These are phyloP conservation scores for Syrrhaptes paradoxus DNA, from an alignment of 2,113 vertebrate species.

Conservation along the genomic window DNA sequence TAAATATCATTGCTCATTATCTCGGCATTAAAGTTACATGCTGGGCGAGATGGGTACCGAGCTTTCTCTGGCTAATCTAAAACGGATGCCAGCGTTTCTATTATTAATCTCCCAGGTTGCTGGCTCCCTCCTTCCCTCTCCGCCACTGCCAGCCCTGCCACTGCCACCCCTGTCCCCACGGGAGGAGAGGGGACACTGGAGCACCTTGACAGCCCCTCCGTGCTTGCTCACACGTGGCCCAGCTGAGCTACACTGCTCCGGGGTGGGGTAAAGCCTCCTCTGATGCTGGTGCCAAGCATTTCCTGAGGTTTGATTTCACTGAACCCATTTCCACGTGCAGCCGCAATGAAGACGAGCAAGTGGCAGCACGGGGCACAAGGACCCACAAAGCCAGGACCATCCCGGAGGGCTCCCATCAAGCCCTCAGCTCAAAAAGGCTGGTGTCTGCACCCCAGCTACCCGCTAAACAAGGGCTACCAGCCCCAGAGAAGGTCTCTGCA, in stretches of 20 bases:
- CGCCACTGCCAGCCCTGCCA: background rate
- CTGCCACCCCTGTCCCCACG: background rate
- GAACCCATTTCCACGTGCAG: background rate
- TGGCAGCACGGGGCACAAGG: fast-evolving
- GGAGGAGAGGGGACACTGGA: background rate
- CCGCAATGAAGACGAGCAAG: fast-evolving
- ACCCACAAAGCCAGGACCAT: background rate
- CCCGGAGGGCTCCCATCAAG: background rate
- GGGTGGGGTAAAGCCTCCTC: background rate
- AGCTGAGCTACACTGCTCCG: fast-evolving
- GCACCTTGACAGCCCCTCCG: background rate
- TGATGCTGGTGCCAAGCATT: fast-evolving
- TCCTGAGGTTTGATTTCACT: background rate
- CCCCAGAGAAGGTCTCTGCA: background rate
- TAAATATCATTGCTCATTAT: constrained; percentile 66
- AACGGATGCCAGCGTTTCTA: constrained; percentile 47
- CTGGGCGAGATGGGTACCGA: constrained; percentile 44
- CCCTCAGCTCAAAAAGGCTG: background rate
- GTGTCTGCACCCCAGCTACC: background rate
- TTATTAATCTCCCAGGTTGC: constrained; percentile 5
- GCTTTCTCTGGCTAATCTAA: constrained; percentile 51
- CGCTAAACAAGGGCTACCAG: fast-evolving
- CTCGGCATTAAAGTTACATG: constrained; percentile 61
- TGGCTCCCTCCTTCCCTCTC: background rate
- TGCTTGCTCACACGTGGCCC: fast-evolving